Percentiles rank a stretch among this genome's conserved stretches.
Conservation (phyloP, 2,797 vertebrate species). For the Melanotaenia trifasciata region DNA sequence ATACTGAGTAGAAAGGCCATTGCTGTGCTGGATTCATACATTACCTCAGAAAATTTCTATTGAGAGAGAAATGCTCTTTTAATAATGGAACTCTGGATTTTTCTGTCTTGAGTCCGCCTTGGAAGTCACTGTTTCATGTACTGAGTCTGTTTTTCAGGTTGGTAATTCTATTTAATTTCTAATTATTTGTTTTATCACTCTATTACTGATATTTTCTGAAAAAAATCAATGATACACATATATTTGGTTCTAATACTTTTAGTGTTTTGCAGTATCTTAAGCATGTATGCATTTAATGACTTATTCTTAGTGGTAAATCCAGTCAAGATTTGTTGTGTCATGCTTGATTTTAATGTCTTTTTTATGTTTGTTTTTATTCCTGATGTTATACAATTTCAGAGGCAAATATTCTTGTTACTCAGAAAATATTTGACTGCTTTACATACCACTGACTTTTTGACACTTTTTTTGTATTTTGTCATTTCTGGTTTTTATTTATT, state of each 20-base stretch:
- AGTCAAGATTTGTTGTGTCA: background rate
- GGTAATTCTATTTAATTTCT: conserved; percentile 1
- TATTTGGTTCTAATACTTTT: background rate
- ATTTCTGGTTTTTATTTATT: too few species aligned
- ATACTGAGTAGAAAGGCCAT: conserved; percentile 16
- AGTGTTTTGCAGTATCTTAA: background rate
- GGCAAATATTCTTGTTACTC: background rate
- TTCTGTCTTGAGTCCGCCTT: background rate
- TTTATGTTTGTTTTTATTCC: background rate
- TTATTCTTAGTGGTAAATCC: background rate
- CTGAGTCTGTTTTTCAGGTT: conserved; percentile 1
- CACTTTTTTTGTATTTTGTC: too few species aligned
- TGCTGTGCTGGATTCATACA: conserved; percentile 15
- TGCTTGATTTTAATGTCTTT: too few species aligned
- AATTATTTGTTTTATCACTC: conserved; percentile 10
- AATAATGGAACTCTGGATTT: background rate
- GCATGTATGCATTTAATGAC: background rate
- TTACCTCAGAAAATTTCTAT: conserved; percentile 21
- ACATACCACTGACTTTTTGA: background rate
- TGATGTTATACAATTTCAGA: background rate
- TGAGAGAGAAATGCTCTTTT: conserved; percentile 9
- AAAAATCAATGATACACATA: background rate
- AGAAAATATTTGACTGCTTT: background rate
- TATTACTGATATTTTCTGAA: background rate
- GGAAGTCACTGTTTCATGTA: background rate